These are phyloP conservation scores for Pomatorhinus ruficollis DNA, from an alignment of 2,113 vertebrate genomes.

Conservation along the genomic window DNA sequence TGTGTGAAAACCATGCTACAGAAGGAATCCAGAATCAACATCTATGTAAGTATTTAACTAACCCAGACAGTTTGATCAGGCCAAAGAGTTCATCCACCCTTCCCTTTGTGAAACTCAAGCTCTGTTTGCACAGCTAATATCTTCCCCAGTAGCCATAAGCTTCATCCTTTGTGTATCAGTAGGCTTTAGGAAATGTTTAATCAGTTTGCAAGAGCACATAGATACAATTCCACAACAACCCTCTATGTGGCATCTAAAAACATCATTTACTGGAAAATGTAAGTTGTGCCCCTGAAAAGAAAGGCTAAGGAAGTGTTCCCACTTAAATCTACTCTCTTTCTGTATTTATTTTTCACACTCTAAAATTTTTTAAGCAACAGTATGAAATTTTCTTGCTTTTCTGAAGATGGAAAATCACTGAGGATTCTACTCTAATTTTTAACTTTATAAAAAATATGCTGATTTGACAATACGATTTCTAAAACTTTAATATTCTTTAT, in stretches of 20 bases:
- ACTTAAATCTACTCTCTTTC: not conserved
- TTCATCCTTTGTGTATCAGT: not conserved
- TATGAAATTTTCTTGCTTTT: not conserved
- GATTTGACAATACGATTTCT: not conserved
- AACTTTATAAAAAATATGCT: not conserved
- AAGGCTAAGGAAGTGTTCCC: not conserved
- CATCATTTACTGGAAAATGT: not conserved
- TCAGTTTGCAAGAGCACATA: not conserved
- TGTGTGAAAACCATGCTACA: not conserved
- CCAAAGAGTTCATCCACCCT: not conserved
- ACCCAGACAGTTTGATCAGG: not conserved
- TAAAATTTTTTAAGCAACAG: not conserved
- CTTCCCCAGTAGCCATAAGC: not conserved
- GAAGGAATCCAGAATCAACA: not conserved
- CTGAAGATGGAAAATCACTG: not conserved
- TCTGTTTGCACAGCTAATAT: conserved; percentile 19
- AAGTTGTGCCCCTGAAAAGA: not conserved
- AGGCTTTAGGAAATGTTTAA: conserved; percentile 9
- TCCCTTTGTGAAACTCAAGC: not conserved
- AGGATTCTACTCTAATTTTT: not conserved
- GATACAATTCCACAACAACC: not conserved
- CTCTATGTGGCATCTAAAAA: not conserved
- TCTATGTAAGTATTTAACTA: not conserved
- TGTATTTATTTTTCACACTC: not conserved
- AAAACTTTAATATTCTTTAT: not conserved